Base-by-base conservation (phyloP, 2,888 invertebrate species). In the Sinhomidia bicolor region DNA sequence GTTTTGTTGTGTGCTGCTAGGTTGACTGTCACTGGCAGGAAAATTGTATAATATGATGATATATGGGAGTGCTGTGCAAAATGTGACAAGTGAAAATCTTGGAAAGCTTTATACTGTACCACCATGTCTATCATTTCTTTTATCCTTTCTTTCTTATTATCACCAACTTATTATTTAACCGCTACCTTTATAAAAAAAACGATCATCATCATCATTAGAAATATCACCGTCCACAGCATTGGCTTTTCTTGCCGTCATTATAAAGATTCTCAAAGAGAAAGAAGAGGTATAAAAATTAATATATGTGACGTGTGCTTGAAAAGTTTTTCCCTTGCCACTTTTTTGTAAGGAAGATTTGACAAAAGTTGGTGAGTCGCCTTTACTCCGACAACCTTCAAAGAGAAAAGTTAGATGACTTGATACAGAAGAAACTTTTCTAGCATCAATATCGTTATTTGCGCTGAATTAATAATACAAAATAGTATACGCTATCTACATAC, bases 241-340 rank as follows among this genome's bases (percentile, higher is more conserved):
- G 51, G 23, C 57, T 57, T n/a, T n/a, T 44, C 44, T 71, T 36
- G 44, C 20, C 10, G 41, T 71, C 71, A 17, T 36, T 44, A 36
- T 71, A 71, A 41, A 71, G 71, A 71, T 20, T 14, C 41, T 10
- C 23, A 44, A 20, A 71, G 41, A 23, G 12, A n/a, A n/a, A 17
- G 3, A 20, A 44, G 7, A 68, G 41, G 10, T 5, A 17, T 44
- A 17, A 17, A 71, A 44, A 71, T 68, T 36, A 71, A 5, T 5
- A 68, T 68, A 20, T 41, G 44, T 71, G 71, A 71, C 41, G 44
- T 2, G 44, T 23, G 44, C 71, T 71, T 41, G 9, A 44, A 68
- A 71, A 71, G 44, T 71, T 71, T 71, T 41, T n/a, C 26, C 60
- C 29, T 9, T 14, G 29, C 62, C 62, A 29, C 62, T 12, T 14